phyloP scores from a whole-genome alignment of 2,797 vertebrate species.

The Myotis pilosus region DNA sequence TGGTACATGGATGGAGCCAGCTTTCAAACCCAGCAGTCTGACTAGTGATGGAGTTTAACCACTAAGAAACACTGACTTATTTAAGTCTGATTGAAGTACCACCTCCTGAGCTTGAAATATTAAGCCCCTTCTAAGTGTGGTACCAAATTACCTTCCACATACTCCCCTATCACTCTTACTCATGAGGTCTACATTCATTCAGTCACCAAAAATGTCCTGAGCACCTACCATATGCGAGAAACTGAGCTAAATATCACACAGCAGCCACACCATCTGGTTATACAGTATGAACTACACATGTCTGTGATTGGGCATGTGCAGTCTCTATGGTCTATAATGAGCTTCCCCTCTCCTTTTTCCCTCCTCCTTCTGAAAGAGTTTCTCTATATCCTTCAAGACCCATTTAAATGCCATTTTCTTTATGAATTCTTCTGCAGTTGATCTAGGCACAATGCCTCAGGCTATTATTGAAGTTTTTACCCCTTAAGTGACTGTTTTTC shows the following conservation, averaged over 20 bases:
- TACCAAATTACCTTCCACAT: background rate
- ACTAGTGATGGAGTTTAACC: background rate
- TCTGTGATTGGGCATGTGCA: background rate
- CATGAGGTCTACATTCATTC: background rate
- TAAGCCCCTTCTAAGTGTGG: background rate
- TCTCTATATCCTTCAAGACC: background rate
- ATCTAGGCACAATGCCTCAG: background rate
- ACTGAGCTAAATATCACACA: background rate
- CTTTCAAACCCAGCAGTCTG: background rate
- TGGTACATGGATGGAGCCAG: background rate
- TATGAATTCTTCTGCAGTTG: background rate
- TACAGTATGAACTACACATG: background rate
- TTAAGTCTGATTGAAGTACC: background rate
- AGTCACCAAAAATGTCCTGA: background rate
- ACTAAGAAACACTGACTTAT: background rate
- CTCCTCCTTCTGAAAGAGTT: background rate
- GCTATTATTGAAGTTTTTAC: background rate
- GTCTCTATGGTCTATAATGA: background rate
- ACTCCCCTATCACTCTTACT: background rate
- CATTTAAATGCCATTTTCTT: background rate
- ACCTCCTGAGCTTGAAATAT: background rate
- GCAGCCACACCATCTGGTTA: background rate
- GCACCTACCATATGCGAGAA: background rate
- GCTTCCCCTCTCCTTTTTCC: background rate
- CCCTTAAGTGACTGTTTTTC: background rate